Evolutionary conservation across 2,888 invertebrate genomes (phyloP), one percentile per base, ranked within the genome.

Genomic region (Syrista parreyssii): DNA sequence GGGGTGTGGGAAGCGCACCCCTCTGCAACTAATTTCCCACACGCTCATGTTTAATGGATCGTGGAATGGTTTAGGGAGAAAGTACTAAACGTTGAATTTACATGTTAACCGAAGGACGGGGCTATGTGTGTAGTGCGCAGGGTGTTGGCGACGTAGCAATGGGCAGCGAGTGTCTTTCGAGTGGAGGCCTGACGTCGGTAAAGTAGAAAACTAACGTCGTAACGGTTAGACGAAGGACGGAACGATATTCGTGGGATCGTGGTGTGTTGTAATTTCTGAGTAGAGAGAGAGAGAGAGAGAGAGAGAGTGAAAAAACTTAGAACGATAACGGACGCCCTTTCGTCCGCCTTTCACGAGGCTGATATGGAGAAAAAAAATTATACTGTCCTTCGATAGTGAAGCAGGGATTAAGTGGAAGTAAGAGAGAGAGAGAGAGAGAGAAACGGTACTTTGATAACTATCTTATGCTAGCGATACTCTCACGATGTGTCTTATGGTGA

Each of bases 91-190:
- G 68, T 23, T 11, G 68, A 78, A 78, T 78, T 76, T 76, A 78
- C 76, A 76, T 73, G n/a, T 77, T 77, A 71, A 77, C 74, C 33
- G 77, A 33, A 33, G 23, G 34, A 32, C 71, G 32, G 31, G 31
- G 71, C 31, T 71, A 71, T 12, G 4, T 79, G 79, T 78, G 75
- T 78, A 74, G 82, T 75, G 75, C 35, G 33, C 75, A 74, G 73
- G 74, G 68, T 78, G 87, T 86, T 87, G 87, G 81, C 89, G 90
- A 89, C 89, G 89, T 90, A 88, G 89, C 36, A 80, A 87, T 87
- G 89, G 89, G 15, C 9, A 55, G 23, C 55, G 55, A 15, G 55
- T 2, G 55, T 55, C 55, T 55, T 9, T 23, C 55, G 55, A 23
- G 23, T 1, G 23, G 55, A 55, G 9, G 23, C 23, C 55, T 23